phyloP scores from a whole-genome alignment of 1,140 invertebrate species.

The Macrocentrus cingulum region DNA sequence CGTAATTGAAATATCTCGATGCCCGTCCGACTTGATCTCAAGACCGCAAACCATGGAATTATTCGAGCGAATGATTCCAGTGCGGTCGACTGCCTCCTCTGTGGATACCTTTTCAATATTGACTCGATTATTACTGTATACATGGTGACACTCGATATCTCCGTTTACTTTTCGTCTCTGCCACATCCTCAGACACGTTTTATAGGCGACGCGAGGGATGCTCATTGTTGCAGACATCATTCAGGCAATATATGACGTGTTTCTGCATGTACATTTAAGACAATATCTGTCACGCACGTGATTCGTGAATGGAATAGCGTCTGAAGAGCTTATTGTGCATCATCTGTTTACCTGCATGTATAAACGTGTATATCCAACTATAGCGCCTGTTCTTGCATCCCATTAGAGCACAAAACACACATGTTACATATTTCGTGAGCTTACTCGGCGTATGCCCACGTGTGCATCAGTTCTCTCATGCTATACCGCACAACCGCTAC shows the following conservation, averaged over 20 bases:
- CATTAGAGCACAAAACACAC: constrained; percentile 19
- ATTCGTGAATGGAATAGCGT: constrained; percentile 18
- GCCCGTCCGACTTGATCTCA: constrained; percentile 39
- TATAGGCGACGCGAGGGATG: too few relatives aligned
- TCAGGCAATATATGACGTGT: constrained; percentile 2
- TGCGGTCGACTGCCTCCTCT: neutral
- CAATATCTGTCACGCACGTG: constrained; percentile 19
- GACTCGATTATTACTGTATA: neutral
- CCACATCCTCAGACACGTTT: too few relatives aligned
- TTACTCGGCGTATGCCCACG: constrained; percentile 12
- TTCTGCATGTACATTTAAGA: neutral
- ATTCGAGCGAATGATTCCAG: constrained; percentile 34
- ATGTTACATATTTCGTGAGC: constrained; percentile 22
- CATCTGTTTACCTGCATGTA: constrained; percentile 5
- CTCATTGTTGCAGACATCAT: neutral
- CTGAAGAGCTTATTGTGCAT: constrained; percentile 5
- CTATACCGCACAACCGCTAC: neutral
- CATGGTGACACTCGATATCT: neutral
- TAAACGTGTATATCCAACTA: neutral
- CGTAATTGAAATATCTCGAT: constrained; percentile 53
- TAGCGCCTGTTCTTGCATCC: constrained; percentile 3
- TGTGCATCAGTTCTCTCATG: too few relatives aligned
- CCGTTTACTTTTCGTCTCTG: neutral
- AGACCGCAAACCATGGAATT: constrained; percentile 49
- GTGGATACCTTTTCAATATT: neutral